These are phyloP conservation scores for Oryctes rhinoceros DNA, from an alignment of 1,140 invertebrate species.

Conservation along the genomic window DNA sequence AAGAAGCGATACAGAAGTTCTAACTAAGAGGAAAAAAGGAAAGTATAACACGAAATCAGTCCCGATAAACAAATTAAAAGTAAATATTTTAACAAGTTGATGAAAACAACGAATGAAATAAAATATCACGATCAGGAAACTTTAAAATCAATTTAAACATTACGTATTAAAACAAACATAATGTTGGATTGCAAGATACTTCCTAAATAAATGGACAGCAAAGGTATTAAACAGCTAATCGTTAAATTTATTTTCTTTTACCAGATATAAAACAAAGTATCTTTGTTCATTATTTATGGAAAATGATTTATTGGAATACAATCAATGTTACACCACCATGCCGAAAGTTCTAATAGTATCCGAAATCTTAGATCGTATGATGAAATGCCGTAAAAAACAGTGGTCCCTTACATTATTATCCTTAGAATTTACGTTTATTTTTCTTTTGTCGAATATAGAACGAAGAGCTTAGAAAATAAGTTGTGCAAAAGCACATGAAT, in stretches of 20 bases:
- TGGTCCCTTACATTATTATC: neutral
- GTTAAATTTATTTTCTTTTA: too few species aligned
- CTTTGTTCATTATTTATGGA: too few species aligned
- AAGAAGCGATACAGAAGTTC: neutral
- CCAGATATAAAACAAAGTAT: too few species aligned
- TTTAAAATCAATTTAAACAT: too few species aligned
- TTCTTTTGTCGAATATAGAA: neutral
- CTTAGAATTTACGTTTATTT: neutral
- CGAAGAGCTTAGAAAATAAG: constrained; percentile 23
- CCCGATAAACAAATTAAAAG: neutral
- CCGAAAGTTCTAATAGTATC: neutral
- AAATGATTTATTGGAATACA: too few species aligned
- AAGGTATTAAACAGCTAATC: too few species aligned
- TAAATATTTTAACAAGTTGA: neutral
- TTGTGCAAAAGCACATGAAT: constrained; percentile 21
- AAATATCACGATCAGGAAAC: too few species aligned
- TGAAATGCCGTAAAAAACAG: neutral
- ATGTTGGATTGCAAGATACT: too few species aligned
- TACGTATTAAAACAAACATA: too few species aligned
- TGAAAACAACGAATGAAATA: neutral
- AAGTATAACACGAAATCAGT: neutral
- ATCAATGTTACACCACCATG: neutral
- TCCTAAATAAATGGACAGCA: too few species aligned
- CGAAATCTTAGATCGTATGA: neutral
- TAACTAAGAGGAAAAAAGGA: neutral